These are phyloP conservation scores for Rousettus madagascariensis DNA, from an alignment of 2,797 vertebrate species.

Conservation along the genomic window DNA sequence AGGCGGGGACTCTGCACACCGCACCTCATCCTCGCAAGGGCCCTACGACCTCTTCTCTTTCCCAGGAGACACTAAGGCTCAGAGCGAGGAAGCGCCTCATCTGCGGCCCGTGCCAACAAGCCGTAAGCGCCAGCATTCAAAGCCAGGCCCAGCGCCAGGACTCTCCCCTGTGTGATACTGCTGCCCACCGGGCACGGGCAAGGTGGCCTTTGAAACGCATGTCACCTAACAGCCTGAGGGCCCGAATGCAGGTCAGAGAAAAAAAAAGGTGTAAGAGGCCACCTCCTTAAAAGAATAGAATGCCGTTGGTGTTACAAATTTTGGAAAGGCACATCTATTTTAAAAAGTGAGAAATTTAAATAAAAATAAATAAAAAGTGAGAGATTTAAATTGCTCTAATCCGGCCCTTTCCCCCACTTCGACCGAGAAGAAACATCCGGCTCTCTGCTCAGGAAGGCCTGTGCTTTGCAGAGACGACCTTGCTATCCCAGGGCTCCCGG, in stretches of 20 bases:
- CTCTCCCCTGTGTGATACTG: not conserved
- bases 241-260: not conserved
- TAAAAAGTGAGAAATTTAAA: not conserved
- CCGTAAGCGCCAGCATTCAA: not conserved
- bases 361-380: not conserved
- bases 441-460: not conserved
- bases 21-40: not conserved
- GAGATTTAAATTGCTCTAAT: not conserved
- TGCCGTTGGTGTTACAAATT: not conserved
- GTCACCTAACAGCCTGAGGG: not conserved
- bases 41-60: not conserved
- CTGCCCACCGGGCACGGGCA: not conserved
- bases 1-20: not conserved
- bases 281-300: not conserved
- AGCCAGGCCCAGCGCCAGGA: not conserved
- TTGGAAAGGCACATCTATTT: not conserved
- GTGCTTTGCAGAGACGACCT: not conserved
- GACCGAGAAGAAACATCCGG: not conserved
- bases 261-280: not conserved
- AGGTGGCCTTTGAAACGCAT: not conserved
- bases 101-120: not conserved
- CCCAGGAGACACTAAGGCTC: not conserved
- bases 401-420: not conserved
- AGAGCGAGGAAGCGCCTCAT: not conserved
- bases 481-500: not conserved